phyloP scores from a whole-genome alignment of 2,888 invertebrate genomes.

The Nymphalis urticae region DNA sequence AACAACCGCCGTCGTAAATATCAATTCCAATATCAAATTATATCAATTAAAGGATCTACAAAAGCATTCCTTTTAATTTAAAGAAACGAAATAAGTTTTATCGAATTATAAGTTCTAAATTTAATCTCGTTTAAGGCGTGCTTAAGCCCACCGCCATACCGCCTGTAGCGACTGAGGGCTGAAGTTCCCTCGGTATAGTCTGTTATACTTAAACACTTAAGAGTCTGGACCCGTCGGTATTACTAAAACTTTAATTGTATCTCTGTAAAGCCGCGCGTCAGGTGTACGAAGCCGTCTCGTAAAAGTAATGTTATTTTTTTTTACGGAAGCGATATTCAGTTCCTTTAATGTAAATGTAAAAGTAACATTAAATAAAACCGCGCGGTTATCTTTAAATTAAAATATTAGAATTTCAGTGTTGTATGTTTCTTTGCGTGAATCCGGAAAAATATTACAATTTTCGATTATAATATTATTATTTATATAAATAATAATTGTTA shows the following conservation, averaged over 20 bases:
- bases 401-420: too few relatives aligned
- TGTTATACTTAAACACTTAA: slow-evolving; percentile 55
- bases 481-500: too few relatives aligned
- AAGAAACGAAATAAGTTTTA: slow-evolving; percentile 1
- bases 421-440: too few relatives aligned
- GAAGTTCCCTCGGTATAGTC: slow-evolving; percentile 1
- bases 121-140: slow-evolving; percentile 3
- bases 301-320: not conserved
- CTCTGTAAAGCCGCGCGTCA: slow-evolving; percentile 48
- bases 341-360: not conserved
- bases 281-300: not conserved
- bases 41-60: not conserved
- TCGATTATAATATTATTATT: too few relatives aligned
- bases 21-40: too few relatives aligned
- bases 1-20: too few relatives aligned
- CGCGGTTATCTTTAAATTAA: too few relatives aligned
- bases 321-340: not conserved
- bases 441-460: too few relatives aligned
- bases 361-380: not conserved
- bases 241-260: slow-evolving; percentile 64
- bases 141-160: not conserved
- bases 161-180: not conserved
- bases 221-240: slow-evolving; percentile 45
- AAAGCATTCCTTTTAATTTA: not conserved
- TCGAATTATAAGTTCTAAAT: slow-evolving; percentile 4